Evolutionary conservation across 2,888 invertebrate species (phyloP).

Genomic region (Invenusta paracnida): DNA sequence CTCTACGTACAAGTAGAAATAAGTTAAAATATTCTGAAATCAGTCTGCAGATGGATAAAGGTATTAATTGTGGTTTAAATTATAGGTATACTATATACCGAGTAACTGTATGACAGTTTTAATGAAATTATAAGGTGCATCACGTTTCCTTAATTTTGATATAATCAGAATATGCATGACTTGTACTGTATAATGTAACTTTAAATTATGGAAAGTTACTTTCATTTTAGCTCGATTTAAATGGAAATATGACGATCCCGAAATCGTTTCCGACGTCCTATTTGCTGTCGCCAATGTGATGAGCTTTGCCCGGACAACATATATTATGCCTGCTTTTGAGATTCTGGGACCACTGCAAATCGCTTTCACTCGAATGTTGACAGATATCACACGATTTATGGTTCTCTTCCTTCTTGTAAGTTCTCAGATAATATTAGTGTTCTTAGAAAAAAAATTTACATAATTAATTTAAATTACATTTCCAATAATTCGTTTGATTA

Average conservation of each 20-base stretch:
- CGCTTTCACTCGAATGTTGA: constrained; percentile 59
- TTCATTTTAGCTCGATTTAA: constrained; percentile 56
- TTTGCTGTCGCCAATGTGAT: constrained; percentile 61
- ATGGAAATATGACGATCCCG: constrained; percentile 59
- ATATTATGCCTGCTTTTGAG: constrained; percentile 61
- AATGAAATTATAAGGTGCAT: no score
- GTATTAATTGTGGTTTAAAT: no score
- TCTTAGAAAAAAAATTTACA: neutral
- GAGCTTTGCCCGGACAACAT: constrained; percentile 60
- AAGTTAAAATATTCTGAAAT: no score
- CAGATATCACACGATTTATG: constrained; percentile 60
- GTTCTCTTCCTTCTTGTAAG: constrained; percentile 59
- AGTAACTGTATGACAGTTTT: no score
- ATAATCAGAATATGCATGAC: no score
- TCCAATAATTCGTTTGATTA: neutral
- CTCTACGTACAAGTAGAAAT: no score
- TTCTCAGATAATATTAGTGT: constrained; percentile 1
- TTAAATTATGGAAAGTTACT: neutral
- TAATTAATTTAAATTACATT: neutral
- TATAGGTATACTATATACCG: no score
- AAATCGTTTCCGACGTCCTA: constrained; percentile 60
- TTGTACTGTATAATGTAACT: no score
- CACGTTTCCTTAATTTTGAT: no score
- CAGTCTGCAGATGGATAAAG: no score
- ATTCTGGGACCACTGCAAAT: constrained; percentile 60